Percentiles rank a stretch among this genome's conserved stretches.
phyloP scores from a whole-genome alignment of 2,888 invertebrate species.

The Diabrotica balteata region DNA sequence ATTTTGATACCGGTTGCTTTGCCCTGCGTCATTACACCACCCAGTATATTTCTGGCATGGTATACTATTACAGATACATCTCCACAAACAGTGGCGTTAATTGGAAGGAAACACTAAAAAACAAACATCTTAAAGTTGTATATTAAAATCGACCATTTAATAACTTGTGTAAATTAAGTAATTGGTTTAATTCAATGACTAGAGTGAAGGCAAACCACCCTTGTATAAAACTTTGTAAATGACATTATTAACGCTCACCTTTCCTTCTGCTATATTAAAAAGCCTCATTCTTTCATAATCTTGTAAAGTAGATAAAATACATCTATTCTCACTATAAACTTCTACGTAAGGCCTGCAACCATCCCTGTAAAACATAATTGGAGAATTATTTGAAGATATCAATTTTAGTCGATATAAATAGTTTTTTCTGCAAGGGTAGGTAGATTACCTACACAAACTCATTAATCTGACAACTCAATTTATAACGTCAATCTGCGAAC shows the following conservation, averaged over 20 bases:
- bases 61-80: constrained; percentile 84
- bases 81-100: constrained; percentile 82
- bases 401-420: no score
- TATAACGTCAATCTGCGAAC: no score
- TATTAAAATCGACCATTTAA: no score
- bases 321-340: constrained; percentile 86
- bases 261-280: constrained; percentile 74
- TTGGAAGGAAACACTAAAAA: constrained; percentile 65
- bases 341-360: constrained; percentile 94
- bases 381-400: no score
- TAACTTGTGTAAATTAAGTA: no score
- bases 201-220: neutral
- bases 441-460: no score
- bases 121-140: constrained; percentile 8
- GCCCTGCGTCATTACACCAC: constrained; percentile 70
- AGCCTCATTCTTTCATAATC: constrained; percentile 90
- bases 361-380: constrained; percentile 67
- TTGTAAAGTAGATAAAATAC: constrained; percentile 81
- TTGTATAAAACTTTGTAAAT: neutral
- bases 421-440: no score
- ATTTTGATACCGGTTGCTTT: constrained; percentile 85
- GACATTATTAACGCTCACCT: constrained; percentile 59
- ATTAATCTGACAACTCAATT: no score
- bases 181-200: no score
- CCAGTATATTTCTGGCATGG: constrained; percentile 87